Evolutionary conservation across 2,113 vertebrate species (phyloP), one percentile per base, ranked within the genome.

Genomic region (Pelobates fuscus): DNA sequence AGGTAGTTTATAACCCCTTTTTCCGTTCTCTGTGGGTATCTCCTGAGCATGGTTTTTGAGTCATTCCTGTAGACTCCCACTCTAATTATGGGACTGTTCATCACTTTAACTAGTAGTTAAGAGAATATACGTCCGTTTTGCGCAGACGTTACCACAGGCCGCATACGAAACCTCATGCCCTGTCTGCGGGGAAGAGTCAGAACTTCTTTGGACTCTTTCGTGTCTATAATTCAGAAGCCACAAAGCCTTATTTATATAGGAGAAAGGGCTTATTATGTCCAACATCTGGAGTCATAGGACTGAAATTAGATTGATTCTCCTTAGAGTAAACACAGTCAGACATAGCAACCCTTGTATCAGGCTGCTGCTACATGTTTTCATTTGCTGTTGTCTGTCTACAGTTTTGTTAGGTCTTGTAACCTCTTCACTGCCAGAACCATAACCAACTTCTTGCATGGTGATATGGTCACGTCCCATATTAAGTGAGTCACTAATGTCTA

Each of bases 251-350:
- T 66, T 66, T 74, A 74, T 74, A 14, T 17, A 57, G 29, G 30
- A 66, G 46, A 73, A 66, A 66, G 71, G 46, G 21, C 15, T 73
- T 59, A 65, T 73, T 73, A 73, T 37, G 71, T 25, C 71, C 32
- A 27, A 29, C 59, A 23, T 72, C 60, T 72, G 59, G 59, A 73
- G 70, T 73, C 70, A 73, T 43, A 55, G 37, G 70, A 72, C 70
- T 54, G 44, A 72, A 72, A 64, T 72, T 32, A 73, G 44, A 32
- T 25, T 20, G 44, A 64, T 64, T 73, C 21, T 30, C 25, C 58
- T 29, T 14, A 32, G 70, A 52, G 49, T 63, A 72, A 72, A 63
- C 59, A 72, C 59, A 11, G 44, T 21, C 1, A 23, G n/a, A 49
- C 26, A 52, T 14, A 32, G 27, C 12, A 6, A 6, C 29, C 52